Evolutionary conservation across 1,140 invertebrate species (phyloP).

Genomic region (Danaus plexippus): DNA sequence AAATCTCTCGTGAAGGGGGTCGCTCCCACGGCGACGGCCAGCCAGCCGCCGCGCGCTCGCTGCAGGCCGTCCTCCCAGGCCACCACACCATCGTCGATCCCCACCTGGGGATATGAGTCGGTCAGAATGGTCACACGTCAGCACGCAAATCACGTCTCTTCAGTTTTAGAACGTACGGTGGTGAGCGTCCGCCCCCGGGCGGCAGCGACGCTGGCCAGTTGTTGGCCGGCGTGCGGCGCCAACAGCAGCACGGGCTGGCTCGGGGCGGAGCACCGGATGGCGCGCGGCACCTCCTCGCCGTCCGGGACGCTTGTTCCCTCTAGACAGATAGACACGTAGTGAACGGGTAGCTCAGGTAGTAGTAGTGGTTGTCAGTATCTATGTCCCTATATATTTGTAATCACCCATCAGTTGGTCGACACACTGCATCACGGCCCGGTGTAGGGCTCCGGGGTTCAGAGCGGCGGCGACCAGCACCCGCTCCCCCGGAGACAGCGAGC

Average conservation of each 20-base stretch:
- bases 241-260: slow-evolving; percentile 35
- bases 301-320: slow-evolving; percentile 5
- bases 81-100: slow-evolving; percentile 34
- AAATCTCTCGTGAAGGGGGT: slow-evolving; percentile 42
- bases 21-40: slow-evolving; percentile 43
- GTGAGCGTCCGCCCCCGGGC: slow-evolving; percentile 9
- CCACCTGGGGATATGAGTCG: slow-evolving; percentile 26
- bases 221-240: slow-evolving; percentile 37
- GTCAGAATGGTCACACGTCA: no score
- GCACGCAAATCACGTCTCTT: no score
- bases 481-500: slow-evolving; percentile 8
- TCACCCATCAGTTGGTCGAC: slow-evolving; percentile 50
- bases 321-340: no score
- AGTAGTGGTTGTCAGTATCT: no score
- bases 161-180: slow-evolving; percentile 4
- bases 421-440: slow-evolving; percentile 41
- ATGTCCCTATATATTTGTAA: not conserved
- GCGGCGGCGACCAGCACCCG: slow-evolving; percentile 4
- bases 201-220: slow-evolving; percentile 32
- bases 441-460: slow-evolving; percentile 36
- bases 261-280: slow-evolving; percentile 12
- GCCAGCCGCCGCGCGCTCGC: slow-evolving; percentile 32
- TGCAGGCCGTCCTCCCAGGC: slow-evolving; percentile 37
- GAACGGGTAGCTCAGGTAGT: no score
- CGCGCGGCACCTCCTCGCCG: slow-evolving; percentile 13